A percentile compares a stretch with the other conserved stretches of the same genome.
These are phyloP conservation scores for Andinoacara biseriatus DNA, from an alignment of 2,113 vertebrate species.

Conservation along the genomic window DNA sequence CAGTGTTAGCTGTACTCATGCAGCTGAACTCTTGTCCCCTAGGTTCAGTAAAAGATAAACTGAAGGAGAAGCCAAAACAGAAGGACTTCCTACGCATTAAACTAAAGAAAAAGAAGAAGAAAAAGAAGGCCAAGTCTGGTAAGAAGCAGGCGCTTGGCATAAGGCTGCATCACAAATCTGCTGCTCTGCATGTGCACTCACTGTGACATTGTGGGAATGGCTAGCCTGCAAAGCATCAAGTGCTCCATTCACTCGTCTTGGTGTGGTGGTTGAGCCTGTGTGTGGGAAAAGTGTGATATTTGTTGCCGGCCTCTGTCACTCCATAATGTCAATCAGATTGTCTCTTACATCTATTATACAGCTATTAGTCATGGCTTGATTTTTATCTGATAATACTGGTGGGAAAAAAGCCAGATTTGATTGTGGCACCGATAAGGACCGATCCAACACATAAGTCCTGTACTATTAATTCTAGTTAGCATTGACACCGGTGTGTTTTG, in stretches of 20 bases:
- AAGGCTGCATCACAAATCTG: conserved; percentile 22
- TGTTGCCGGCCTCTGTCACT: conserved; percentile 33
- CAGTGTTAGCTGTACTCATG: neutral
- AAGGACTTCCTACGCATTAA: conserved; percentile 90
- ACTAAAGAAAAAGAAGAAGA: conserved; percentile 94
- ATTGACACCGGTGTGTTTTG: conserved; percentile 11
- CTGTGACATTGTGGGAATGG: conserved; percentile 45
- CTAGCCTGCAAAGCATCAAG: conserved; percentile 51
- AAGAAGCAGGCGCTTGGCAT: conserved; percentile 63
- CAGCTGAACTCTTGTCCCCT: conserved; percentile 1
- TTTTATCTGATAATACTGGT: neutral
- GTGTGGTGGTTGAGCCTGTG: conserved; percentile 65
- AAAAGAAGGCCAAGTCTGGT: conserved; percentile 90
- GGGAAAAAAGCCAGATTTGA: neutral
- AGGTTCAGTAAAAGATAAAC: conserved; percentile 86
- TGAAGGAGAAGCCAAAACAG: conserved; percentile 87
- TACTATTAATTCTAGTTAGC: neutral
- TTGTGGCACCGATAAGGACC: conserved; percentile 6
- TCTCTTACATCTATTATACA: neutral
- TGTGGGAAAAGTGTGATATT: conserved; percentile 58
- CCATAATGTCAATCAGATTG: conserved; percentile 6
- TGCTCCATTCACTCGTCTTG: conserved; percentile 62
- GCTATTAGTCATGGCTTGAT: neutral
- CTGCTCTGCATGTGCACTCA: conserved; percentile 70
- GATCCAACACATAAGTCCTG: neutral